Evolutionary conservation across 1,140 invertebrate genomes (phyloP).

Genomic region (Drosophila mayri): DNA sequence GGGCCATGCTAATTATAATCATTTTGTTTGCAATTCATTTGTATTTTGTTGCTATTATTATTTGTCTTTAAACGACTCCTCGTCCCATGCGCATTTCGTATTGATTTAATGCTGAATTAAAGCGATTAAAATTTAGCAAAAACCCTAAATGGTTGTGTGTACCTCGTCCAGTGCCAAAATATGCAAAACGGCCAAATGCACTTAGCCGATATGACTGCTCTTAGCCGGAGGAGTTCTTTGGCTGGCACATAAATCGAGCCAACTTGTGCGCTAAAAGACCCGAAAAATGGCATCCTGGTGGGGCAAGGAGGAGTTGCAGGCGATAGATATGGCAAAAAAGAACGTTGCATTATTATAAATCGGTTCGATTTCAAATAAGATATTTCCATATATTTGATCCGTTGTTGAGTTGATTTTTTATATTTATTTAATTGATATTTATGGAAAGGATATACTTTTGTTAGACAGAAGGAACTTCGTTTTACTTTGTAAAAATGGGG

Average conservation of each 20-base stretch:
- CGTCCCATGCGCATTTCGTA: neutral
- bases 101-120: neutral
- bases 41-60: neutral
- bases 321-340: neutral
- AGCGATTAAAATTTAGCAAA: slow-evolving; percentile 7
- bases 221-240: slow-evolving; percentile 10
- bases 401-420: too few species aligned
- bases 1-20: neutral
- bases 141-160: neutral
- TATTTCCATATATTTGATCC: neutral
- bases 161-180: slow-evolving; percentile 53
- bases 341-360: neutral
- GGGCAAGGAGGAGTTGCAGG: neutral
- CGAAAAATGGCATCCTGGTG: slow-evolving; percentile 64
- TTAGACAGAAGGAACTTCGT: neutral
- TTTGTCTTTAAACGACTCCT: neutral
- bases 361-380: neutral
- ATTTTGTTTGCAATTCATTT: neutral
- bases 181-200: slow-evolving; percentile 71
- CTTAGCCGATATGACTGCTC: slow-evolving; percentile 52
- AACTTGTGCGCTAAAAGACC: slow-evolving; percentile 68
- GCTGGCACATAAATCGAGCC: slow-evolving; percentile 63
- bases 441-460: neutral
- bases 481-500: neutral
- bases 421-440: neutral